These are phyloP conservation scores for Pyxicephalus adspersus DNA, from an alignment of 2,113 vertebrate species.

Conservation along the genomic window DNA sequence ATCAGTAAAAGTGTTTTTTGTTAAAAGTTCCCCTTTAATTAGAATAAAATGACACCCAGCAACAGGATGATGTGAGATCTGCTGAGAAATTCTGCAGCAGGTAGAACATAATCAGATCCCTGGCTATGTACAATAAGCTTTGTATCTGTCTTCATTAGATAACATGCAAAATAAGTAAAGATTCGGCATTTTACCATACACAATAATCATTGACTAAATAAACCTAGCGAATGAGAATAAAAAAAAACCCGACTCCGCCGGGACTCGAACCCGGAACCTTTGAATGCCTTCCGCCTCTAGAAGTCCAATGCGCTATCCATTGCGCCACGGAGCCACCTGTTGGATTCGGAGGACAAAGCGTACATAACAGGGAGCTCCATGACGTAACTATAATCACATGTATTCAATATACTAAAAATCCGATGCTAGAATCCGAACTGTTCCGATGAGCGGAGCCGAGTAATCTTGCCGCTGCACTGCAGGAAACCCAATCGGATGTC, in stretches of 20 bases:
- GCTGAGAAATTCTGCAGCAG: too few relatives aligned
- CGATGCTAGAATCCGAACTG: accelerated
- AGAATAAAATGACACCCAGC: too few relatives aligned
- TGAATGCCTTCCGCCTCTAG: constrained; percentile 84
- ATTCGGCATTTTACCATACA: too few relatives aligned
- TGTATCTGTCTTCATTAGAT: too few relatives aligned
- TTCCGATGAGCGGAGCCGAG: accelerated
- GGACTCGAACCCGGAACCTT: constrained; percentile 92
- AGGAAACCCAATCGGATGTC: neutral
- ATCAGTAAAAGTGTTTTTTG: too few relatives aligned
- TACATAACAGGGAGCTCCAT: neutral
- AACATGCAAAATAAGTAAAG: too few relatives aligned
- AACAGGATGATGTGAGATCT: too few relatives aligned
- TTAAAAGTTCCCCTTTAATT: too few relatives aligned
- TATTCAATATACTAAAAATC: neutral
- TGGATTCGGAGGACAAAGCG: constrained; percentile 55
- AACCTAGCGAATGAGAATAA: neutral
- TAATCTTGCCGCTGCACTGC: neutral
- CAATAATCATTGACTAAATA: neutral
- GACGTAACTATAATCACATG: neutral
- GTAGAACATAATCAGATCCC: too few relatives aligned
- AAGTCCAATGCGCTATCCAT: constrained; percentile 92
- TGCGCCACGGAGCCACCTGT: constrained; percentile 91
- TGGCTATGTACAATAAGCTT: too few relatives aligned
- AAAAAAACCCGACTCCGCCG: constrained; percentile 75